Percentiles rank a stretch among this genome's conserved stretches.
phyloP scores from a whole-genome alignment of 2,888 invertebrate species.

The Tanytarsus gracilentus region DNA sequence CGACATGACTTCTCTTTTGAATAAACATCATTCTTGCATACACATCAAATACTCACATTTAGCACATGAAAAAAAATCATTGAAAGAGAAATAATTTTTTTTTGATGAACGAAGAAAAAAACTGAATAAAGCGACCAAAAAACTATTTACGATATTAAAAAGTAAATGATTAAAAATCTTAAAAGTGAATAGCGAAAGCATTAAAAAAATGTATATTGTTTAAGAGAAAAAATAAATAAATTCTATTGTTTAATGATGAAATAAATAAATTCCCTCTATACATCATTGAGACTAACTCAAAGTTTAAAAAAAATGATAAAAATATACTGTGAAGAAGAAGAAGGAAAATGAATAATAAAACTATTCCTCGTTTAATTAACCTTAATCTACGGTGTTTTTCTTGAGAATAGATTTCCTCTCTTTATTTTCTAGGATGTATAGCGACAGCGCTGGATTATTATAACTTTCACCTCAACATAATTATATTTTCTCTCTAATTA shows the following conservation, averaged over 20 bases:
- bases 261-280: neutral
- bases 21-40: too few species aligned
- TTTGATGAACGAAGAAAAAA: too few species aligned
- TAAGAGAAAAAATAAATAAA: neutral
- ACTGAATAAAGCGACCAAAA: neutral
- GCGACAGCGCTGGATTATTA: too few species aligned
- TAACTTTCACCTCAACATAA: too few species aligned
- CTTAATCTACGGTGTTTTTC: too few species aligned
- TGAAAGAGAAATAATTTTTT: too few species aligned
- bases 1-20: too few species aligned
- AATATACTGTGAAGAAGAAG: conserved; percentile 5
- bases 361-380: conserved; percentile 23
- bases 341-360: conserved; percentile 23
- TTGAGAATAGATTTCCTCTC: too few species aligned
- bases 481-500: too few species aligned
- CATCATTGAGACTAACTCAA: neutral
- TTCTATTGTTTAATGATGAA: neutral
- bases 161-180: neutral
- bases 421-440: too few species aligned
- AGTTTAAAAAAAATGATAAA: neutral
- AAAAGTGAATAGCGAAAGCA: neutral
- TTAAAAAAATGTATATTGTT: conserved; percentile 1
- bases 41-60: too few species aligned
- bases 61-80: too few species aligned
- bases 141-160: neutral